Percentiles rank a stretch among this genome's conserved stretches.
Conservation (phyloP, 2,113 vertebrate genomes). For the Sminthopsis crassicaudata region DNA sequence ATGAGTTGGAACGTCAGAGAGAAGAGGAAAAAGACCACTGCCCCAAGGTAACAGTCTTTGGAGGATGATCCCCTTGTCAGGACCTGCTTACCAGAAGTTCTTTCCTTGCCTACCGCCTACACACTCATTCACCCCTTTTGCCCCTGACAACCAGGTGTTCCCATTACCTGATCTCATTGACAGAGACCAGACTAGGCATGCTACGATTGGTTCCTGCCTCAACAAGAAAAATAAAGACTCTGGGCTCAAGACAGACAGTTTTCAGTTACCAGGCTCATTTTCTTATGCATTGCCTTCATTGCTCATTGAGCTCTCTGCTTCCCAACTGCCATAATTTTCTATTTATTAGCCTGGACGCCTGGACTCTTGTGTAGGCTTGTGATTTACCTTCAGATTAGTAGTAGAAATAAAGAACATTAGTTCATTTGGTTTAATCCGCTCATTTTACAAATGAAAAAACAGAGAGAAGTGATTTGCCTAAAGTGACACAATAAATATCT, state of each 20-base stretch:
- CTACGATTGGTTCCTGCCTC: not conserved
- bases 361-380: not conserved
- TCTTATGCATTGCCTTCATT: not conserved
- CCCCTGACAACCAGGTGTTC: not conserved
- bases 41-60: not conserved
- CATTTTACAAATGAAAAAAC: not conserved
- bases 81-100: not conserved
- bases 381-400: not conserved
- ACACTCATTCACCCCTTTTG: not conserved
- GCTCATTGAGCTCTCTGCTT: not conserved
- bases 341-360: not conserved
- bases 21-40: not conserved
- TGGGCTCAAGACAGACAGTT: not conserved
- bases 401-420: not conserved
- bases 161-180: not conserved
- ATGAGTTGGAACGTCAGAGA: not conserved
- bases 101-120: not conserved
- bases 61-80: not conserved
- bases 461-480: not conserved
- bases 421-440: not conserved
- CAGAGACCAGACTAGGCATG: not conserved
- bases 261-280: not conserved
- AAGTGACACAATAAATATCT: not conserved
- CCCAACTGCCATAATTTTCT: not conserved
- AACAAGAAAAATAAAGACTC: not conserved